Base-by-base conservation (phyloP, 2,797 vertebrate genomes). In the Onychomys arenicola region DNA sequence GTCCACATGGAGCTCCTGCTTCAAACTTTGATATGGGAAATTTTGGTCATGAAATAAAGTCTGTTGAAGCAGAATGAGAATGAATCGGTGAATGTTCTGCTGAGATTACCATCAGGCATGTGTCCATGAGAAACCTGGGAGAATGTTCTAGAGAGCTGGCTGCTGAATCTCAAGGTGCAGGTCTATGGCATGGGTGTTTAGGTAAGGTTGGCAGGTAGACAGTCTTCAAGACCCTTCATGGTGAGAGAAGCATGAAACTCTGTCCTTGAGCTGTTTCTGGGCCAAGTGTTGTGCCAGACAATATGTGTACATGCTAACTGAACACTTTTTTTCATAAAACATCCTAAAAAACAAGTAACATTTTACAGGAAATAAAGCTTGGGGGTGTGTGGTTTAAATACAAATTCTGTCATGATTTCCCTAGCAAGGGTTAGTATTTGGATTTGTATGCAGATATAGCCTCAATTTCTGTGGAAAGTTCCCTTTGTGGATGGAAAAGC, bases 201-300 rank as follows among this genome's bases (percentile, higher is more conserved):
- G 61, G 52, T 34, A 27, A 14, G 2, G 32, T 32, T 5, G 19
- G 34, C 52, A 69, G 84, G 65, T 8, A 29, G 34, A 7, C 11
- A 10, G 6, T 61, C 40, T 40, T 69, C 4, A 6, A 49, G 10
- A 59, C 25, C 52, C 1, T 32, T 43, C 27, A 75, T 43, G 21
- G 5, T 9, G 65, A 57, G 25, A 57, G 27, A 40, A 71, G 2
- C 40, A 17, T 1, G 0, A 5, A 23, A 19, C 34, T 17, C 10
- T 21, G 4, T 23, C 27, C 52, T 11, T 34, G 2, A 9, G 12
- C 9, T 43, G 21, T 71, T 59, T 25, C 6, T 29, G 0, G 8
- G 13, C 37, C 9, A 3, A 0, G 10, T 3, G 0, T 40, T 46
- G 2, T 27, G 2, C 2, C n/a, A n/a, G 63, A 55, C 6, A 40